Evolutionary conservation across 2,888 invertebrate genomes (phyloP), one percentile per base, ranked within the genome.

Genomic region (Chloroclystis v-ata): DNA sequence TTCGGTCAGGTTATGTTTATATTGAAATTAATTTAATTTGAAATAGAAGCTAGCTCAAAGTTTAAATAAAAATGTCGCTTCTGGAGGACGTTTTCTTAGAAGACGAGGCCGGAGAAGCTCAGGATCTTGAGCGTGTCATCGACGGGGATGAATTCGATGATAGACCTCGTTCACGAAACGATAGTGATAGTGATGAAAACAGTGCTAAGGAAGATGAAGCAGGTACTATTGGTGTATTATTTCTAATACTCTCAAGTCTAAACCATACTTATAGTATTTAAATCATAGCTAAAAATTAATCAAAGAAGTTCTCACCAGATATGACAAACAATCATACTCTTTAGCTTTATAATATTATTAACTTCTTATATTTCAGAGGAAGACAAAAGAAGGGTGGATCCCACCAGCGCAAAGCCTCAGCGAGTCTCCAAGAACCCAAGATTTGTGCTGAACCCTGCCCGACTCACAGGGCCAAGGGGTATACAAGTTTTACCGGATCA

Each of bases 401-500:
- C 86, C 8, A 57, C 72, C 4, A 64, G 77, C 29, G 71, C 74
- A 0, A 87, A 89, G 58, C 85, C 89, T 16, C 92, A 90, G 57
- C 82, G 89, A 37, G 80, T 90, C 0, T 75, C 90, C 0, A 90
- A 90, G 49, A 93, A 93, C 71, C 93, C 93, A 0, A 87, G 91
- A 46, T 91, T 91, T 1, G 89, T 91, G 54, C 75, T 96, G 13
- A 92, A 94, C 54, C 90, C 91, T 0, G 92, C 92, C 20, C 90
- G 91, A 4, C 79, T 98, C 9, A 93, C 91, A 49, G 94, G 96
- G 0, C 90, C 92, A 0, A 90, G 95, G 59, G 98, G 98, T 1
- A 90, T 98, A 43, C 91, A 92, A n/a, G 91, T 92, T 0, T 89
- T 98, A 28, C 93, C 94, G 47, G 90, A 92, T 2, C 90, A 94